phyloP scores from a whole-genome alignment of 2,797 vertebrate species.

The Malurus leucopterus region DNA sequence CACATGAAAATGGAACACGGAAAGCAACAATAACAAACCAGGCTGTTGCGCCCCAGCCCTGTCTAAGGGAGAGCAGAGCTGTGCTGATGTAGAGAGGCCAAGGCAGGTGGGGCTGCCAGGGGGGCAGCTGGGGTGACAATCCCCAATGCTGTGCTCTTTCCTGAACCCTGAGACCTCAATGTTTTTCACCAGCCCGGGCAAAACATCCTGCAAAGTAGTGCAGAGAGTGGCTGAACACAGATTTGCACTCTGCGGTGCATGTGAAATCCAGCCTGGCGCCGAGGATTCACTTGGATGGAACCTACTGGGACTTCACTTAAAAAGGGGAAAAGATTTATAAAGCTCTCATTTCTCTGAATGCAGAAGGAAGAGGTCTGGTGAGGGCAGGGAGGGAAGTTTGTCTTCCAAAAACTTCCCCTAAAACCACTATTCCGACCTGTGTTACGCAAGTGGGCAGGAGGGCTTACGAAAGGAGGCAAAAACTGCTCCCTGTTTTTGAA shows the following conservation, averaged over 20 bases:
- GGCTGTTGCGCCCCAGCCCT: background rate
- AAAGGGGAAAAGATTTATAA: background rate
- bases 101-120: background rate
- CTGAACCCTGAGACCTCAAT: background rate
- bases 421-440: background rate
- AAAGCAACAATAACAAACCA: background rate
- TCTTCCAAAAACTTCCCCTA: background rate
- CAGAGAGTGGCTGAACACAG: background rate
- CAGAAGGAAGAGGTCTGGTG: background rate
- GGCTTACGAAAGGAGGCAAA: background rate
- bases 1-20: background rate
- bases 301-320: background rate
- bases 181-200: background rate
- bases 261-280: background rate
- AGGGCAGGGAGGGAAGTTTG: background rate
- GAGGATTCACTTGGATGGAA: background rate
- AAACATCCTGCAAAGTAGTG: background rate
- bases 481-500: slow-evolving; percentile 10
- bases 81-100: background rate
- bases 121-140: background rate
- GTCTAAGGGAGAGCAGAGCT: background rate
- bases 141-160: background rate
- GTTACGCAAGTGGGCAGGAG: background rate
- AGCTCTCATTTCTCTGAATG: background rate
- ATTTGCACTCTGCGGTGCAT: slow-evolving; percentile 7